These are phyloP conservation scores for Cyanoliseus patagonus DNA, from an alignment of 2,113 vertebrate genomes.

Conservation along the genomic window DNA sequence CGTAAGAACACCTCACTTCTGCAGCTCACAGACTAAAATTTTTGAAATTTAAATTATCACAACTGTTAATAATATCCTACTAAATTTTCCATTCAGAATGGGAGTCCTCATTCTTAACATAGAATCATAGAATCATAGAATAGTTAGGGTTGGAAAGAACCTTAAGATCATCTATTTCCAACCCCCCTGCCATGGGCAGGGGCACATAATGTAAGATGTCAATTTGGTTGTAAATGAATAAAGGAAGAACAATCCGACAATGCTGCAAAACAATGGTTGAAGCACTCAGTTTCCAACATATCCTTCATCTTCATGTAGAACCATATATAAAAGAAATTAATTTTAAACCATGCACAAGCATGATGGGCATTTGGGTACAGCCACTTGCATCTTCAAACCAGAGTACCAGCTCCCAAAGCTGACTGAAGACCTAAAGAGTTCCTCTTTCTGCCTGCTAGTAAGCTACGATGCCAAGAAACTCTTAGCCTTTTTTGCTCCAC, in stretches of 20 bases:
- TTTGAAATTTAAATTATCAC: neutral
- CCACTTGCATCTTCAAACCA: neutral
- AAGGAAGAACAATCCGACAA: neutral
- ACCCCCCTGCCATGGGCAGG: too few species aligned
- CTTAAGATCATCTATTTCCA: too few species aligned
- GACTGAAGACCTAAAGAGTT: neutral
- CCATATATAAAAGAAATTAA: neutral
- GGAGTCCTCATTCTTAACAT: neutral
- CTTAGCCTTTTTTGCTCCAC: slow-evolving; percentile 46
- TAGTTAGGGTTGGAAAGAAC: too few species aligned
- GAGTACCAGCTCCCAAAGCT: neutral
- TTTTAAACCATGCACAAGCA: neutral
- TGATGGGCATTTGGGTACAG: neutral
- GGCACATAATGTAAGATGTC: neutral
- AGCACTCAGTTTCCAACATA: neutral
- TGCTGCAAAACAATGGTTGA: neutral
- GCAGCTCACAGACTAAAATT: neutral
- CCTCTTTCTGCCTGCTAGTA: neutral
- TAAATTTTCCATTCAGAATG: neutral
- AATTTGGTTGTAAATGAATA: neutral
- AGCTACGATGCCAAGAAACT: slow-evolving; percentile 54
- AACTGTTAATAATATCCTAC: neutral
- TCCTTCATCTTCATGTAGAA: neutral
- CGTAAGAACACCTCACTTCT: neutral
- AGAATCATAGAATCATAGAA: too few species aligned